Base-by-base conservation (phyloP, 2,888 invertebrate genomes). In the Ommatoiulus sabulosus region DNA sequence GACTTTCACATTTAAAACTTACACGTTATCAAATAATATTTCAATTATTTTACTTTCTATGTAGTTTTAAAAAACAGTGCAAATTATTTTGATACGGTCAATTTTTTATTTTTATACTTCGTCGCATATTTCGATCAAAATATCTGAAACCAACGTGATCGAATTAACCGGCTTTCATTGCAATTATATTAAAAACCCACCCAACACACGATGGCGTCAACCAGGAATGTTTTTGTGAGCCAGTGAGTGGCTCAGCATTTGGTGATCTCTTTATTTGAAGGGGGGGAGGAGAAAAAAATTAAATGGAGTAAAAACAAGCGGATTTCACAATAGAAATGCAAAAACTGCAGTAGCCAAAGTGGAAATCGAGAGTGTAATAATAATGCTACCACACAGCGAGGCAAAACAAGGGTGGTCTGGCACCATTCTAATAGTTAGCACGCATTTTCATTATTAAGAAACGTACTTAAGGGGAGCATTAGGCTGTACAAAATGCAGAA, bases 371-470 rank as follows among this genome's bases (percentile, higher is more conserved):
- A 80, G 35, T 20, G 35, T 35, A 80, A 80, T 57, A 57, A 52
- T 24, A 72, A 80, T 80, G n/a, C n/a, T n/a, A 80, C 80, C 80
- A 35, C 80, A 80, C 80, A 80, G 80, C 10, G 80, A 80, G 80
- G 12, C 24, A 35, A 80, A 80, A 80, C 80, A 80, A 80, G 80
- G 80, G 80, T 80, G 80, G 80, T 80, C 80, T 80, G 24, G 80
- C 80, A 80, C 80, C 80, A 80, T 35, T 80, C 8, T 35, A 80
- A 80, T 80, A 35, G 80, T 80, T 80, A 80, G 80, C 80, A 80
- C 80, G 80, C 80, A 80, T 80, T 80, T 80, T 80, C 80, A 80
- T 80, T 80, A 80, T 80, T 12, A 35, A 80, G 80, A 80, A 80
- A 80, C 35, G 80, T 80, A 35, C 35, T 80, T 80, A 80, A n/a